These are phyloP conservation scores for Diadegma fenestrale DNA, from an alignment of 2,888 invertebrate genomes.

Conservation along the genomic window DNA sequence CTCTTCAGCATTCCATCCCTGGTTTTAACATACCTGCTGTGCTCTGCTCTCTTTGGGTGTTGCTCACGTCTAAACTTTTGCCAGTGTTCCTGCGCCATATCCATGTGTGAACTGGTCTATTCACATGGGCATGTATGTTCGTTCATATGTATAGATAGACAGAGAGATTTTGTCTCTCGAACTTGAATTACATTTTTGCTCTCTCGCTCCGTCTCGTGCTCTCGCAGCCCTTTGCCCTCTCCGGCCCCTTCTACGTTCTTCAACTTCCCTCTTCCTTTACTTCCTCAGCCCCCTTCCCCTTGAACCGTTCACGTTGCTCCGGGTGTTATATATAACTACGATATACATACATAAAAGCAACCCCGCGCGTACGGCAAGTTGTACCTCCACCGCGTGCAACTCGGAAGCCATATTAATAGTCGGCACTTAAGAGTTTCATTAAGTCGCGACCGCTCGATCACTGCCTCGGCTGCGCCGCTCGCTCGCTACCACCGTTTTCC, in stretches of 20 bases:
- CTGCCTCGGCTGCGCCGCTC: constrained; percentile 72
- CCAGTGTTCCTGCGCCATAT: neutral
- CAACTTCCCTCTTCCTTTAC: constrained; percentile 20
- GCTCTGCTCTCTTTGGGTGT: constrained; percentile 41
- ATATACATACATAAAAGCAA: constrained; percentile 45
- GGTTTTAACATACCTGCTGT: constrained; percentile 38
- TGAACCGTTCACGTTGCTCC: constrained; percentile 15
- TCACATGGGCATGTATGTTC: neutral
- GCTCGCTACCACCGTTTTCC: constrained; percentile 44
- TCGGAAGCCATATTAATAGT: constrained; percentile 83
- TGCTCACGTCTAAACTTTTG: constrained; percentile 34
- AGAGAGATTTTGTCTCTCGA: constrained; percentile 42
- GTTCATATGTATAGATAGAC: neutral
- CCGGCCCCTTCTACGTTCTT: constrained; percentile 9
- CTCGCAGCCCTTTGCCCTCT: neutral
- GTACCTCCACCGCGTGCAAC: constrained; percentile 74
- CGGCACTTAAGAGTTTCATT: constrained; percentile 84
- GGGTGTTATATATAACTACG: constrained; percentile 39
- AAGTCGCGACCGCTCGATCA: constrained; percentile 83
- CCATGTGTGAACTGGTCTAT: constrained; percentile 7
- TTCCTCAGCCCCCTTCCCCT: constrained; percentile 31
- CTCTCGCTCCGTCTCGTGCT: constrained; percentile 14
- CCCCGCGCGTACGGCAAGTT: constrained; percentile 66
- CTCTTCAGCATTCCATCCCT: constrained; percentile 43
- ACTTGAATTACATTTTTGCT: constrained; percentile 48